These are phyloP conservation scores for Alouatta palliata DNA, from an alignment of 2,113 vertebrate species.

Conservation along the genomic window DNA sequence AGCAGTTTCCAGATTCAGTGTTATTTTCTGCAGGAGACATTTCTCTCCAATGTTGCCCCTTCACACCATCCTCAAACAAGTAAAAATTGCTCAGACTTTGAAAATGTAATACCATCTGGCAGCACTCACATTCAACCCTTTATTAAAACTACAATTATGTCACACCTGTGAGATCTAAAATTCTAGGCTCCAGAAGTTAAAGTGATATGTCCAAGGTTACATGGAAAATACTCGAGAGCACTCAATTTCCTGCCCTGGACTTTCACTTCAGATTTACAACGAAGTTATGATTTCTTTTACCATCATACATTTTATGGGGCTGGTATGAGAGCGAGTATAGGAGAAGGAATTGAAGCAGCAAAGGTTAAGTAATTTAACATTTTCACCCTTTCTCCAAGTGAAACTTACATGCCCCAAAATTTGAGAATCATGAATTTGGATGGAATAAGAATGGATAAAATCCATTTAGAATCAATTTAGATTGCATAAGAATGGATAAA, in stretches of 20 bases:
- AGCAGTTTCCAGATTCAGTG: neutral
- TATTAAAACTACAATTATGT: neutral
- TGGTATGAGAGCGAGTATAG: neutral
- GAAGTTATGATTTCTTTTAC: neutral
- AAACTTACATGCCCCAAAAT: neutral
- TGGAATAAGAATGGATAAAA: neutral
- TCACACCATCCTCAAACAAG: neutral
- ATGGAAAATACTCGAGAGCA: neutral
- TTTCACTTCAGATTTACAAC: neutral
- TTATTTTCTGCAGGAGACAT: neutral
- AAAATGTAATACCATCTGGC: neutral
- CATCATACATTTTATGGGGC: neutral
- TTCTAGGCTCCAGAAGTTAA: neutral
- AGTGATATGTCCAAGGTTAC: neutral
- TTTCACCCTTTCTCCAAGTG: neutral
- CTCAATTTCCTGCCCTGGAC: neutral
- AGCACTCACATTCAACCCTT: neutral
- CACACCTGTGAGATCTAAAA: neutral
- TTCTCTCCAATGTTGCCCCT: neutral
- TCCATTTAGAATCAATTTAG: neutral
- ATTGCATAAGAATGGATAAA: neutral
- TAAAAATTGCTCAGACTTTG: neutral
- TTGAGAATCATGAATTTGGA: neutral
- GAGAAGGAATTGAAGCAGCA: constrained; percentile 5
- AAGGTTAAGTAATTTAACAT: neutral